Conservation (phyloP, 2,888 invertebrate species). For the Caenorhabditis sp. region DNA sequence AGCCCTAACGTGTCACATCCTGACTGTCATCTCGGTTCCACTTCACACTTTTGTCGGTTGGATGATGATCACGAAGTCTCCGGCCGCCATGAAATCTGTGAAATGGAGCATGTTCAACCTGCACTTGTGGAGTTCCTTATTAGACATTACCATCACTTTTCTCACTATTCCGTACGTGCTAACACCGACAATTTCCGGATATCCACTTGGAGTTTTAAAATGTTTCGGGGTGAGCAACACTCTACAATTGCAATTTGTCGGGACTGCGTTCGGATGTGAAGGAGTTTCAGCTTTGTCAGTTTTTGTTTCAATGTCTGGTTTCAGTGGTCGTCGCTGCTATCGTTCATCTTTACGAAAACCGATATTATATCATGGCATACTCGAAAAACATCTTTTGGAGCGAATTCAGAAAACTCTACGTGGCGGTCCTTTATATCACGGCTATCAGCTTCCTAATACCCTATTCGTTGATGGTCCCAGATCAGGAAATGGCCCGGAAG, state of each 20-base stretch:
- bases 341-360: neutral
- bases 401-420: neutral
- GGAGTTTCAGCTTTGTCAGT: neutral
- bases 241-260: conserved; percentile 2
- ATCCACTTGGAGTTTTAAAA: conserved; percentile 2
- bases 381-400: neutral
- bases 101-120: too few species aligned
- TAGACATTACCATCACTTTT: conserved; percentile 16
- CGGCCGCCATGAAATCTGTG: too few species aligned
- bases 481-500: neutral
- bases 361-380: neutral
- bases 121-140: conserved; percentile 23
- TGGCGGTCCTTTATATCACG: neutral
- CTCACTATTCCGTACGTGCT: conserved; percentile 10
- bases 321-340: neutral
- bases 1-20: too few species aligned
- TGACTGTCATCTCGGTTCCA: too few species aligned
- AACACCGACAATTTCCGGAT: conserved; percentile 18
- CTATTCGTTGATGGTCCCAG: neutral
- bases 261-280: conserved; percentile 1
- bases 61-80: too few species aligned
- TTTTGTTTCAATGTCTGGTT: too few species aligned
- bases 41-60: too few species aligned
- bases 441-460: neutral
- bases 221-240: neutral